Percentiles rank a stretch among this genome's conserved stretches.
Conservation (phyloP, 2,888 invertebrate genomes). For the Nemurella pictetii region DNA sequence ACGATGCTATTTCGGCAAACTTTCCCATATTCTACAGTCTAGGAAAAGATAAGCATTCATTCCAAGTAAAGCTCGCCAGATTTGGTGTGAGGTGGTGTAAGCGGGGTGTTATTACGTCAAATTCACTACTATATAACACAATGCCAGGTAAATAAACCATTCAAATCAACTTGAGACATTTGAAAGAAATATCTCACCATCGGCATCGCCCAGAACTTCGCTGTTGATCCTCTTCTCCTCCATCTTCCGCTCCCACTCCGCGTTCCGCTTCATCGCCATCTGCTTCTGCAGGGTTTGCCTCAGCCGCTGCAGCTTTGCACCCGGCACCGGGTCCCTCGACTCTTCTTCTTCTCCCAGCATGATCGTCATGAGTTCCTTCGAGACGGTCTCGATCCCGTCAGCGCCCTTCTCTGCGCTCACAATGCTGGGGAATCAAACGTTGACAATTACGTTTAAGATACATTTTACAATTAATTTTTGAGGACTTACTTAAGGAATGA, state of each 20-base stretch:
- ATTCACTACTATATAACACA: too few species aligned
- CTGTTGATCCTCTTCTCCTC: constrained; percentile 53
- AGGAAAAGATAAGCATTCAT: too few species aligned
- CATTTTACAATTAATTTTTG: too few species aligned
- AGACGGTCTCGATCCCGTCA: constrained; percentile 47
- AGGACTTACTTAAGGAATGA: too few species aligned
- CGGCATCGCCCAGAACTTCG: not conserved
- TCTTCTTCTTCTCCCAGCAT: constrained; percentile 43
- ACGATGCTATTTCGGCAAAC: too few species aligned
- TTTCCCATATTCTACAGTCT: too few species aligned
- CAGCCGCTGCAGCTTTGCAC: constrained; percentile 69
- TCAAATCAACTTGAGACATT: not conserved
- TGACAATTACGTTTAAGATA: too few species aligned
- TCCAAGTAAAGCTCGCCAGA: too few species aligned
- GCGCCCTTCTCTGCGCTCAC: constrained; percentile 51
- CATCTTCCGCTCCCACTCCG: constrained; percentile 62
- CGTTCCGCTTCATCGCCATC: constrained; percentile 70
- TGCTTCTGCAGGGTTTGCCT: constrained; percentile 70
- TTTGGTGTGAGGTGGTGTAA: too few species aligned
- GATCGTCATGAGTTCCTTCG: constrained; percentile 51
- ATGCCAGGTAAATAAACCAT: too few species aligned
- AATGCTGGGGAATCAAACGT: too few species aligned
- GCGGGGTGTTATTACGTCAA: too few species aligned
- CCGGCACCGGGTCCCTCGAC: constrained; percentile 56
- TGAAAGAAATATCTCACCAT: not conserved